Evolutionary conservation across 2,113 vertebrate species (phyloP).

Genomic region (Smithornis capensis): DNA sequence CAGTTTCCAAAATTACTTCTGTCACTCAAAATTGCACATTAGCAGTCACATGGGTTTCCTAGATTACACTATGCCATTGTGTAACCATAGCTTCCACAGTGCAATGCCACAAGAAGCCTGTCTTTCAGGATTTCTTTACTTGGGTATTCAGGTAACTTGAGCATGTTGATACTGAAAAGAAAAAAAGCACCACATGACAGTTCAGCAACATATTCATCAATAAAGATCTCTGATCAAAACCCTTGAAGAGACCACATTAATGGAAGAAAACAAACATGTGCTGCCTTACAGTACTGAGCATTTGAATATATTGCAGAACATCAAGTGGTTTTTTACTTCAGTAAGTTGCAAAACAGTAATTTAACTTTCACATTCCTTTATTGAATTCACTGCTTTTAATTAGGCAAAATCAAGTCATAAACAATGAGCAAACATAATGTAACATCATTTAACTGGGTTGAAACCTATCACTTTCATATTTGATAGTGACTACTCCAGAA

Average conservation of each 20-base stretch:
- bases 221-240: constrained; percentile 25
- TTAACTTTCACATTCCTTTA: constrained; percentile 12
- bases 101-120: constrained; percentile 93
- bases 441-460: neutral
- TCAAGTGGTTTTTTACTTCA: neutral
- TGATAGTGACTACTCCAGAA: neutral
- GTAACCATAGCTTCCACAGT: constrained; percentile 98
- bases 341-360: neutral
- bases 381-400: neutral
- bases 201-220: constrained; percentile 26
- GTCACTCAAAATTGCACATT: constrained; percentile 49
- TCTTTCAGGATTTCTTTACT: constrained; percentile 92
- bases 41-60: constrained; percentile 37
- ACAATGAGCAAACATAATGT: neutral
- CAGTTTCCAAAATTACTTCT: constrained; percentile 62
- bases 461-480: neutral
- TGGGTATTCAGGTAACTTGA: constrained; percentile 98
- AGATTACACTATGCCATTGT: constrained; percentile 87
- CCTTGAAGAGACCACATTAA: neutral
- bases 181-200: neutral
- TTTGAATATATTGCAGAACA: neutral
- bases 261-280: neutral
- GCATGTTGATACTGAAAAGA: constrained; percentile 94
- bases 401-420: neutral
- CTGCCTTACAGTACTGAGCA: neutral